Conservation (phyloP, 2,888 invertebrate genomes). For the Agriopis leucophaearia region DNA sequence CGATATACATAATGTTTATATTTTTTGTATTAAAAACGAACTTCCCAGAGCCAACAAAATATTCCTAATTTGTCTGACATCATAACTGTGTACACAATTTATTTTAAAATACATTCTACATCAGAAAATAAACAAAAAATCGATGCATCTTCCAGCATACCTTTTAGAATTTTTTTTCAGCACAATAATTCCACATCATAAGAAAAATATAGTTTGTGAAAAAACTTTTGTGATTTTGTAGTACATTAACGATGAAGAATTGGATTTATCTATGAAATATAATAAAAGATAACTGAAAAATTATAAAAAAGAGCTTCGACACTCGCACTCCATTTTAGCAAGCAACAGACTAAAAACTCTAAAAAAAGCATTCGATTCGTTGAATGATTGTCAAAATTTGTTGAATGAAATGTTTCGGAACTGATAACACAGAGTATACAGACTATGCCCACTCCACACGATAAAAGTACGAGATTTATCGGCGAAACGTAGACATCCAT, state of each 20-base stretch:
- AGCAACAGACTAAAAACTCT: slow-evolving; percentile 33
- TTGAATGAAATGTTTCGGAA: background rate
- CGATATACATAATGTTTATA: background rate
- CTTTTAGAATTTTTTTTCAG: slow-evolving; percentile 57
- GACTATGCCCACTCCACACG: background rate
- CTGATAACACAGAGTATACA: background rate
- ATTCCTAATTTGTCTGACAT: background rate
- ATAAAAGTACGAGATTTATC: background rate
- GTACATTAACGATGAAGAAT: slow-evolving; percentile 33
- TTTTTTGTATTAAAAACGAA: background rate
- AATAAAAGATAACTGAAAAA: slow-evolving; percentile 27
- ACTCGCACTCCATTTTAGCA: slow-evolving; percentile 32
- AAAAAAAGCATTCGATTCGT: background rate
- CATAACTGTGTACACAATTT: background rate
- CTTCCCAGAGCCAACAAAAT: background rate
- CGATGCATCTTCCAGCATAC: slow-evolving; percentile 53
- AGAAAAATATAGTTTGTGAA: slow-evolving; percentile 35
- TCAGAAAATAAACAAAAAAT: slow-evolving; percentile 52
- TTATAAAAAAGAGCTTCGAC: slow-evolving; percentile 38
- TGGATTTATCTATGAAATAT: slow-evolving; percentile 16
- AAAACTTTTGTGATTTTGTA: slow-evolving; percentile 37
- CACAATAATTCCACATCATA: slow-evolving; percentile 60
- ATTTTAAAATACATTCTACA: background rate
- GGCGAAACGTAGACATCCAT: too few species aligned
- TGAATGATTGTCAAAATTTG: background rate